Base-by-base conservation (phyloP, 1,140 invertebrate genomes). In the Popillia japonica region DNA sequence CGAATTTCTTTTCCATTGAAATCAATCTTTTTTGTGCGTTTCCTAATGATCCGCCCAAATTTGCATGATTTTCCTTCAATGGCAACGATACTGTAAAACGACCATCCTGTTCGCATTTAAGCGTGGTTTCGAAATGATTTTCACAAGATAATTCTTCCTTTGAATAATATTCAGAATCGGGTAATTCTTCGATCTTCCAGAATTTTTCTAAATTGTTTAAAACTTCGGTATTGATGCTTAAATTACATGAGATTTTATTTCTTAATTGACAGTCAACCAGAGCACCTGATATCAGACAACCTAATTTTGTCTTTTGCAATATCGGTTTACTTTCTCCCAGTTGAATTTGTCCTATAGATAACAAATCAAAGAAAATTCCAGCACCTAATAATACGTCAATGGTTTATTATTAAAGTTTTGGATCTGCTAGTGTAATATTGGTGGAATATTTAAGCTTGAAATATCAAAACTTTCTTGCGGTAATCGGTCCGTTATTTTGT, bases 341-440 rank as follows among this genome's bases (percentile, higher is more conserved):
- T n/a, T n/a, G n/a, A n/a, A n/a, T n/a, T n/a, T n/a, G n/a, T n/a
- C n/a, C n/a, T n/a, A n/a, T n/a, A 40, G 75, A 78, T 10, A 83
- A 40, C 44, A 83, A 61, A 20, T 77, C 61, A 73, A 74, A 81
- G 72, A 83, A 83, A 14, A 82, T 23, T 40, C 79, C 81, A 11
- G 81, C 82, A 20, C 83, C 84, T 34, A 84, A 74, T 44, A 85
- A 73, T 73, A 84, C 40, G 55, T 85, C 82, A n/a, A 85, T 78
- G 7, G 64, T 40, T 17, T 34, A 41, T 40, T 73, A 59, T 80
- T 42, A 78, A 82, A 84, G 6, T n/a, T 42, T 23, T 64, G 80
- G 79, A 78, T 84, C 82, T 34, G 82, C 82, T 6, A 84, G 34
- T 59, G 61, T 11, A 9, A 84, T 76, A 72, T 83, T 82, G 77